Percentiles rank a stretch among this genome's conserved stretches.
Evolutionary conservation across 2,888 invertebrate genomes (phyloP).

Genomic region (Drosophila colorata): DNA sequence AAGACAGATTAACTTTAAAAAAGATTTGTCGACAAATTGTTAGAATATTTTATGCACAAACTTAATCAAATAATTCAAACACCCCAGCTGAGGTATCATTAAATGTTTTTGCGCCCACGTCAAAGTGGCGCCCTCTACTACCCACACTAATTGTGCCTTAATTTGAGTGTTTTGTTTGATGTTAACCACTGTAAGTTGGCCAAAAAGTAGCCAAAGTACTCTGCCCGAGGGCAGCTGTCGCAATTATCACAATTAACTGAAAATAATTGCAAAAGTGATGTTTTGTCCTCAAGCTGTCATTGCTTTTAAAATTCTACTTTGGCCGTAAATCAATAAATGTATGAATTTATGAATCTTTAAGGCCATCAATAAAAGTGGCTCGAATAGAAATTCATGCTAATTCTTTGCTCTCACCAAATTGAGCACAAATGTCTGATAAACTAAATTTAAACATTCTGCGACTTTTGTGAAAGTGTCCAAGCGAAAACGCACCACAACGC

Average conservation of each 20-base stretch:
- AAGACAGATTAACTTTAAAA: too few relatives aligned
- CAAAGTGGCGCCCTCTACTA: too few relatives aligned
- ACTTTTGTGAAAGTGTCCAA: conserved; percentile 73
- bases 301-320: conserved; percentile 35
- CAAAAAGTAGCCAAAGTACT: conserved; percentile 42
- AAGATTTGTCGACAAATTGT: too few relatives aligned
- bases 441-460: conserved; percentile 28
- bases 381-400: conserved; percentile 57
- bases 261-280: conserved; percentile 33
- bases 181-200: conserved; percentile 10
- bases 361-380: conserved; percentile 18
- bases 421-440: conserved; percentile 64
- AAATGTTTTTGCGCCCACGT: too few relatives aligned
- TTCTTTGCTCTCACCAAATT: conserved; percentile 40
- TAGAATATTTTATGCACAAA: too few relatives aligned
- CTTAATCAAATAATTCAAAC: too few relatives aligned
- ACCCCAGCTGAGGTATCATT: too few relatives aligned
- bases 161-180: conserved; percentile 12
- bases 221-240: conserved; percentile 8
- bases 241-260: conserved; percentile 52
- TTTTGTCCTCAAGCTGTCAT: conserved; percentile 57
- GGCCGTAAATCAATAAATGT: not conserved
- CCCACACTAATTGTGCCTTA: conserved; percentile 3
- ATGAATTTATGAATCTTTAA: not conserved
- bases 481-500: conserved; percentile 12